Percentiles rank a stretch among this genome's conserved stretches.
These are phyloP conservation scores for Macrosiphum euphorbiae DNA, from an alignment of 2,888 invertebrate genomes.

Conservation along the genomic window DNA sequence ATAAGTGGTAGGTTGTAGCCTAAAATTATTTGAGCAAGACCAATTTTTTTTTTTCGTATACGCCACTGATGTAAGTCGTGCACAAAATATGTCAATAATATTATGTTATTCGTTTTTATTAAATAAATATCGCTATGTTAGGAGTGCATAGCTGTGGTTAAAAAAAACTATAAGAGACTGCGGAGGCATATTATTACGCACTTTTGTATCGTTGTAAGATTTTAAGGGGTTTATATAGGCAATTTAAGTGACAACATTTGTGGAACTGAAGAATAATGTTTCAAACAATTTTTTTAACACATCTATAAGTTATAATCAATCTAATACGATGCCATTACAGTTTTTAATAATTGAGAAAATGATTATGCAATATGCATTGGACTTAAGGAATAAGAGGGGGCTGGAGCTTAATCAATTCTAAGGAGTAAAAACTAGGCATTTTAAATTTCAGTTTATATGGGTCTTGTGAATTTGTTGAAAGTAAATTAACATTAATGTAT, in stretches of 20 bases:
- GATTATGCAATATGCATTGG: background rate
- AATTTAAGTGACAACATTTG: background rate
- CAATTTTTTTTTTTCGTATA: no score
- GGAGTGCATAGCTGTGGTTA: background rate
- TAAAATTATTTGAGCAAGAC: no score
- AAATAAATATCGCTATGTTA: background rate
- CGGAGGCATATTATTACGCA: background rate
- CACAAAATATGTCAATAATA: background rate
- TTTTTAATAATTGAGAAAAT: background rate
- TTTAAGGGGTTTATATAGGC: background rate
- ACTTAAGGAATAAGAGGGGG: no score
- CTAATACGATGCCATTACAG: background rate
- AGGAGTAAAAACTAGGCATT: no score
- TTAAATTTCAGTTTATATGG: no score
- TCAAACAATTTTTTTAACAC: background rate
- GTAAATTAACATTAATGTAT: no score
- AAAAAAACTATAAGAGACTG: background rate
- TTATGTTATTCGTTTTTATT: background rate
- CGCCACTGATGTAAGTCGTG: no score
- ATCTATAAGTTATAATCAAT: background rate
- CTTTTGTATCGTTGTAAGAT: background rate
- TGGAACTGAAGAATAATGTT: background rate
- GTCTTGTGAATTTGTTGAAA: no score
- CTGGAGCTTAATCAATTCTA: no score
- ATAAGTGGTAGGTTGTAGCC: no score